These are phyloP conservation scores for Athalia rosae DNA, from an alignment of 2,888 invertebrate genomes.

Conservation along the genomic window DNA sequence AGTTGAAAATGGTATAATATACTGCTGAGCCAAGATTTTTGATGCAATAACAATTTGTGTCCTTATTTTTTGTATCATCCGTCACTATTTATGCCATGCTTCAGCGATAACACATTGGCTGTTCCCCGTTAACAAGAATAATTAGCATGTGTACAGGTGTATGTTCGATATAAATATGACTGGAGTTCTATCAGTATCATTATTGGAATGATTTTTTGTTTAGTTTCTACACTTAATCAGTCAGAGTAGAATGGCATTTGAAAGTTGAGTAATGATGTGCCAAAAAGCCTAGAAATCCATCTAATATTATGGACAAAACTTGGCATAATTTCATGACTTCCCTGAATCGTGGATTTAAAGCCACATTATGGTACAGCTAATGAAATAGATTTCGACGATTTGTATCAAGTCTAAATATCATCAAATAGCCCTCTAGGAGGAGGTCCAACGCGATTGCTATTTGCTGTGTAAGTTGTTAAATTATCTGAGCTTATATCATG, in stretches of 20 bases:
- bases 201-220: conserved; percentile 25
- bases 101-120: background rate
- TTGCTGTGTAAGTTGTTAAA: conserved; percentile 70
- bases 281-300: background rate
- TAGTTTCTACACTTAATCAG: background rate
- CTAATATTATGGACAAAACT: conserved; percentile 2
- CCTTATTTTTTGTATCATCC: background rate
- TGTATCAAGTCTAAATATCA: conserved; percentile 79
- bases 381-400: background rate
- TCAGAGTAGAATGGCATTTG: background rate
- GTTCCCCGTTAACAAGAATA: background rate
- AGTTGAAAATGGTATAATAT: too few species aligned
- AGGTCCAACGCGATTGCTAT: conserved; percentile 77
- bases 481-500: conserved; percentile 69
- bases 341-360: conserved; percentile 11
- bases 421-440: conserved; percentile 89
- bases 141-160: conserved; percentile 19
- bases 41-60: background rate
- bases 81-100: background rate
- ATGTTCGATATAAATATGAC: conserved; percentile 7
- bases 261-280: conserved; percentile 2
- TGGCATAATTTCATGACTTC: background rate
- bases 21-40: background rate
- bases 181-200: conserved; percentile 19
- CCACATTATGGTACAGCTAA: conserved; percentile 21